phyloP scores from a whole-genome alignment of 2,113 vertebrate species.

The Ornithorhynchus anatinus region DNA sequence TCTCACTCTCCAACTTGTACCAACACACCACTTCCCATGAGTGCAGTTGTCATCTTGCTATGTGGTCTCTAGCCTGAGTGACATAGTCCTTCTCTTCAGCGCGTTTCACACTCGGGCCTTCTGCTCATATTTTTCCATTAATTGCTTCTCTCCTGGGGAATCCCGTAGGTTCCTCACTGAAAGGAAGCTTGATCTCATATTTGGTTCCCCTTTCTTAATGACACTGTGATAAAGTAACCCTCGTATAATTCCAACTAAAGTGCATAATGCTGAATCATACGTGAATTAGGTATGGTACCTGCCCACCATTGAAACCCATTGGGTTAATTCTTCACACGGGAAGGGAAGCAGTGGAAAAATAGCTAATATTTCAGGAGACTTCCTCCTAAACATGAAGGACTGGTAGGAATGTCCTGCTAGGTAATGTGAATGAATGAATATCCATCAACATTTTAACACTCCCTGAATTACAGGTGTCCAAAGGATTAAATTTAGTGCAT shows the following conservation, averaged over 20 bases:
- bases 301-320: background rate
- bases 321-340: background rate
- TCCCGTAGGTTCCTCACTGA: background rate
- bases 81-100: fast-evolving
- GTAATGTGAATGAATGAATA: background rate
- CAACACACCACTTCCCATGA: fast-evolving
- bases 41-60: background rate
- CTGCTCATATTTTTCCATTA: background rate
- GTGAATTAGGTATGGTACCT: background rate
- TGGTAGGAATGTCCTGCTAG: fast-evolving
- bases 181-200: no score
- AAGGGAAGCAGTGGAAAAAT: background rate
- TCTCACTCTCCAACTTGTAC: fast-evolving
- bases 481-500: no score
- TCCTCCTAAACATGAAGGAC: background rate
- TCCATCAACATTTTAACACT: background rate
- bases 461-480: background rate
- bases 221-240: no score
- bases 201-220: background rate
- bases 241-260: background rate
- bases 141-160: background rate
- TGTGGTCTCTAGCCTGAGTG: fast-evolving
- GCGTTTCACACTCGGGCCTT: background rate
- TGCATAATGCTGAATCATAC: background rate
- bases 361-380: background rate